Percentiles rank a stretch among this genome's conserved stretches.
phyloP scores from a whole-genome alignment of 2,888 invertebrate genomes.

The Drosophila fungiperda region DNA sequence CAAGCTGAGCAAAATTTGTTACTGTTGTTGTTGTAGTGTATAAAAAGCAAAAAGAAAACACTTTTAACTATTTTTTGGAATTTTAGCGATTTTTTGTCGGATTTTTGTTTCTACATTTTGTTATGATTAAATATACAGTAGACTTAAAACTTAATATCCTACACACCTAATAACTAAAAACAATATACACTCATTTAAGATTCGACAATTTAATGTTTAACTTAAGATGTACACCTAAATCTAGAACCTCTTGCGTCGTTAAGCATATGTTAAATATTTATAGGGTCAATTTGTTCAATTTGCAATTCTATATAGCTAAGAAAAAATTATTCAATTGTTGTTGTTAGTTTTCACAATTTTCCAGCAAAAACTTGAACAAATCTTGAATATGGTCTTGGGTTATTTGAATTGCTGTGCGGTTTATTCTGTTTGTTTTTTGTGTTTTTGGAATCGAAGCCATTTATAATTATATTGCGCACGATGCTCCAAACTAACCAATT shows the following conservation, averaged over 20 bases:
- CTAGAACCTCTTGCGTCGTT: conserved; percentile 78
- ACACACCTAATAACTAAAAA: conserved; percentile 72
- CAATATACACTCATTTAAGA: conserved; percentile 71
- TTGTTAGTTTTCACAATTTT: conserved; percentile 28
- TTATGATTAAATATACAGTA: conserved; percentile 66
- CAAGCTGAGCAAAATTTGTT: conserved; percentile 8
- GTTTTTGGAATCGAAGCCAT: conserved; percentile 76
- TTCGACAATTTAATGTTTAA: conserved; percentile 64
- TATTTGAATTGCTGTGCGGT: conserved; percentile 11
- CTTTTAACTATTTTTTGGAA: conserved; percentile 39
- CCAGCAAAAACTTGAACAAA: conserved; percentile 31
- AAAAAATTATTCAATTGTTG: conserved; percentile 21
- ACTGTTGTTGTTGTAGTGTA: not conserved
- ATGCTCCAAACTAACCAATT: conserved; percentile 25
- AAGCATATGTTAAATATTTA: conserved; percentile 47
- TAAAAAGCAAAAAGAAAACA: conserved; percentile 13
- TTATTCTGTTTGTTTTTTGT: conserved; percentile 6
- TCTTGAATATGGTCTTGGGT: conserved; percentile 63
- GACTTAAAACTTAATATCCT: conserved; percentile 62
- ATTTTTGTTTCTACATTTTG: conserved; percentile 46
- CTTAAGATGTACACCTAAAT: conserved; percentile 69
- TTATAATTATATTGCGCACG: conserved; percentile 46
- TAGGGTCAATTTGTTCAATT: conserved; percentile 39
- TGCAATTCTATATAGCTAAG: conserved; percentile 12
- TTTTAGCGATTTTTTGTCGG: conserved; percentile 43